These are phyloP conservation scores for Mesoligia furuncula DNA, from an alignment of 2,888 invertebrate species.

Conservation along the genomic window DNA sequence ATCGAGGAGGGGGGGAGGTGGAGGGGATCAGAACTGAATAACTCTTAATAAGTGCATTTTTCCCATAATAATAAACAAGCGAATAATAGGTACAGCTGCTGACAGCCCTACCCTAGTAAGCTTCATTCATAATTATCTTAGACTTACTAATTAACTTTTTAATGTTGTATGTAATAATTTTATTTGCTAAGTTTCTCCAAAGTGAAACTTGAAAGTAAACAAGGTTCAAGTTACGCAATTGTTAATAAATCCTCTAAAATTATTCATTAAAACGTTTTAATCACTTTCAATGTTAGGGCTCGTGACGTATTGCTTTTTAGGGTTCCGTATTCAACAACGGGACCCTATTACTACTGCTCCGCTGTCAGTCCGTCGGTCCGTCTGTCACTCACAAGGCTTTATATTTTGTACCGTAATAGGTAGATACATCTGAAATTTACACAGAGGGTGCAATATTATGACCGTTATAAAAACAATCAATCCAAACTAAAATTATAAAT, in stretches of 20 bases:
- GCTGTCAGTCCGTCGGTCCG: background rate
- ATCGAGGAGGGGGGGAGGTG: too few species aligned
- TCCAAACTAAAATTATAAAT: too few species aligned
- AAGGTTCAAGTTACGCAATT: conserved; percentile 47
- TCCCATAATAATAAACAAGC: too few species aligned
- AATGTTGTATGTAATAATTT: conserved; percentile 43
- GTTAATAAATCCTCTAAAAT: conserved; percentile 38
- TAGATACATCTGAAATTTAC: background rate
- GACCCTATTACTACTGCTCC: background rate
- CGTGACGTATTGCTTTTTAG: conserved; percentile 7
- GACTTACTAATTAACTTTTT: conserved; percentile 60
- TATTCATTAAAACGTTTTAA: conserved; percentile 37
- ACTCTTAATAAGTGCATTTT: background rate
- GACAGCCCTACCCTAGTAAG: conserved; percentile 52
- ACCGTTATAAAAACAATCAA: too few species aligned
- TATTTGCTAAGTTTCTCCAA: conserved; percentile 57
- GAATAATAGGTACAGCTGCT: background rate
- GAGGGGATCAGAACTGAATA: too few species aligned
- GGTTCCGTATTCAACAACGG: background rate
- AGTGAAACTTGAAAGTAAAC: conserved; percentile 61
- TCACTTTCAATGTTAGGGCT: conserved; percentile 31
- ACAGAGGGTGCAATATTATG: background rate
- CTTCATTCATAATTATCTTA: conserved; percentile 48
- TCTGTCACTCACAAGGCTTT: background rate
- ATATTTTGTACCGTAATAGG: background rate